Evolutionary conservation across 2,888 invertebrate genomes (phyloP).

Genomic region (Halictus quadricinctus): DNA sequence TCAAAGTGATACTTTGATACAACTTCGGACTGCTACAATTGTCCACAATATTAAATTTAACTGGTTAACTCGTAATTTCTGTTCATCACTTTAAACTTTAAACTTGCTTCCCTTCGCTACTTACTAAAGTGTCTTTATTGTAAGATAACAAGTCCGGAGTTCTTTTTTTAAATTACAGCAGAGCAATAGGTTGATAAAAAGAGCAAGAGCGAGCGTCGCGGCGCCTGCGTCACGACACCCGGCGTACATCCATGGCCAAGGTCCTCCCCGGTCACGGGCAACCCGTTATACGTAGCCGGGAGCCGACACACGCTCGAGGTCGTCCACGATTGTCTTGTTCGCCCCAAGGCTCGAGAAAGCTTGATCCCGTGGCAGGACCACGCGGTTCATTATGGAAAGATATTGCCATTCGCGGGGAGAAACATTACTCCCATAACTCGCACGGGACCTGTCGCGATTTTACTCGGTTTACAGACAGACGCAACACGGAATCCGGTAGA

Average conservation of each 20-base stretch:
- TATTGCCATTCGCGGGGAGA: conserved; percentile 9
- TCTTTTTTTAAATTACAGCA: conserved; percentile 19
- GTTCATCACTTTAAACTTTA: too few species aligned
- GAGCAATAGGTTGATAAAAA: conserved; percentile 27
- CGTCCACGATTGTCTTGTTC: conserved; percentile 57
- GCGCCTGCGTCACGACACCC: conserved; percentile 77
- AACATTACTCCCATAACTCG: not conserved
- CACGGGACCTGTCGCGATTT: not conserved
- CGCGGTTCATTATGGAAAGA: conserved; percentile 35
- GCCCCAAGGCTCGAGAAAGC: conserved; percentile 47
- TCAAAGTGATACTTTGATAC: too few species aligned
- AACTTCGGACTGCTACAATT: too few species aligned
- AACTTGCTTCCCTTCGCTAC: too few species aligned
- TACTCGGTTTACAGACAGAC: too few species aligned
- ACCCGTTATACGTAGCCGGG: conserved; percentile 69
- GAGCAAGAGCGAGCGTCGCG: conserved; percentile 54
- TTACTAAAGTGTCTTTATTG: too few species aligned
- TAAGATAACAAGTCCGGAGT: not conserved
- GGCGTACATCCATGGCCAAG: conserved; percentile 79
- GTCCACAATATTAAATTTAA: too few species aligned
- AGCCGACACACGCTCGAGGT: conserved; percentile 61
- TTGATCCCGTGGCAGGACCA: conserved; percentile 44
- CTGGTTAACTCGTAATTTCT: too few species aligned
- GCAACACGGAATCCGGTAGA: not conserved
- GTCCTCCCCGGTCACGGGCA: conserved; percentile 81